Evolutionary conservation across 2,797 vertebrate genomes (phyloP), one percentile per base, ranked within the genome.

Genomic region (Melanotaenia pygmaea): DNA sequence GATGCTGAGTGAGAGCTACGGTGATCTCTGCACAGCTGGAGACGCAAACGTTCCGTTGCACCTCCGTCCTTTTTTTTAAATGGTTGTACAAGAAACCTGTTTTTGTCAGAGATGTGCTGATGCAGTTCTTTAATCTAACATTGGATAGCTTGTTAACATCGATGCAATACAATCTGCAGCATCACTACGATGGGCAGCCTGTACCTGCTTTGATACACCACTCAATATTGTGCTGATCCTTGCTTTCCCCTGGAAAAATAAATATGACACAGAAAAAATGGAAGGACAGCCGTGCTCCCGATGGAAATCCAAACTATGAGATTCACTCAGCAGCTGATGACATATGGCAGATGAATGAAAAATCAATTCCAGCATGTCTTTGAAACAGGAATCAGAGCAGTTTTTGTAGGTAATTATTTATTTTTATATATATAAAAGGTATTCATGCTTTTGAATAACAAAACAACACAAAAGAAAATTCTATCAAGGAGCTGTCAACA

Each of bases 11-110:
- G 88, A 92, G 84, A 81, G 90, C 84, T 69, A 84, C 66, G 7
- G 73, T 85, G 85, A 92, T 92, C 81, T 86, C 79, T 77, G 70
- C 90, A 76, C 90, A 92, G 90, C 89, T 86, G 89, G 87, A 90
- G 85, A 79, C 11, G 3, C 70, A 5, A 57, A 10, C 20, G 65
- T 86, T 64, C 22, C 12, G 54, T 75, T 74, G n/a, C 82, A 82
- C 70, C 83, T 87, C 82, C 53, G 28, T 66, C 72, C 79, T 68
- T 79, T 38, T 43, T 89, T 66, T 63, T 51, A 65, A 77, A 54
- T 43, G 69, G 50, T 59, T 70, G 54, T 4, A 66, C 56, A 62
- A 68, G 60, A 79, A 84, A 82, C 68, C 77, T 71, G 71, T 62
- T 80, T 82, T 60, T 70, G 78, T 82, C 60, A 64, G 38, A 58